Base-by-base conservation (phyloP, 2,797 vertebrate species). In the Prunella strophiata region DNA sequence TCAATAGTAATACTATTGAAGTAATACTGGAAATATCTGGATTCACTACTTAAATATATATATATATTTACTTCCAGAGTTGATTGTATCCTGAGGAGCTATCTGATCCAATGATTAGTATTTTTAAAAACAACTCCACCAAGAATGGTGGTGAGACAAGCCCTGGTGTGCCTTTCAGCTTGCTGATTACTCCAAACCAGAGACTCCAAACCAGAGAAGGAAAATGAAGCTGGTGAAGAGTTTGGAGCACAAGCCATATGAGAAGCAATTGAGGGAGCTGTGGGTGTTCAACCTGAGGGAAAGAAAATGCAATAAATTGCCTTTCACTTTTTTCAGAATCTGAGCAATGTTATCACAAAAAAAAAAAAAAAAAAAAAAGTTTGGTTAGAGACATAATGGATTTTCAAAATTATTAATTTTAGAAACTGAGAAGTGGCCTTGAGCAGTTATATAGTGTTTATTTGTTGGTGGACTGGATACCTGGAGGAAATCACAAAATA, bases 201-300 rank as follows among this genome's bases (percentile, higher is more conserved):
- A 40, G 23, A 55, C 7, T 80, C 51, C 40, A 17, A 80, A 34
- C 11, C 29, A 52, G 27, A 40, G 23, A 55, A 55, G n/a, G 29
- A 29, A 12, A 34, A 16, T 2, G 10, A 57, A 38, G 32, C 4
- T 63, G 17, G 10, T 57, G 16, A 71, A 71, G 29, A 5, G 3
- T 77, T 55, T 71, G 45, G 65, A 51, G 45, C 7, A 40, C 25
- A 65, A 58, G 9, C 14, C 4, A 47, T 36, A 9, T 5, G 26
- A 77, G 26, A 30, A 59, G 3, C 3, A 51, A 11, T 20, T 40
- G 58, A 65, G 13, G 6, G 25, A 84, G 5, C 4, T 65, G 9
- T 6, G n/a, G 3, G 3, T 34, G 3, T 43, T 47, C 15, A 27
- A 5, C 3, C 9, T 23, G 52, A 26, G 23, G 3, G 3, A 5